Base-by-base conservation (phyloP, 1,140 invertebrate species). In the Leptestheria dahalacensis region DNA sequence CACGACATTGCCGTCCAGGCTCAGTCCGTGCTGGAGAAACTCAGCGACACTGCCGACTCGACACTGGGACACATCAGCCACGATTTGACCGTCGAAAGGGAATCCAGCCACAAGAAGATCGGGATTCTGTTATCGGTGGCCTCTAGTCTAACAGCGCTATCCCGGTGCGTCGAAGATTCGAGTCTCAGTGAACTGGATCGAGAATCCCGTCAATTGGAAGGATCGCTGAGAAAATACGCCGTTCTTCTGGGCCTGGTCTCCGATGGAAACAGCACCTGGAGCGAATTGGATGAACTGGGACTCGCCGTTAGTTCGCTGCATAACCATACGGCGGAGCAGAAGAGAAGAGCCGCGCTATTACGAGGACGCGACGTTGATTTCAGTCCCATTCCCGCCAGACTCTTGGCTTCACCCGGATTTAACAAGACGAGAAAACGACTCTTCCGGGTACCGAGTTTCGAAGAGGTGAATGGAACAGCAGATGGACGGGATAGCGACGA, bases 311-410 rank as follows among this genome's bases (percentile, higher is more conserved):
- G 11, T 2, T 12, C 53, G 2, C 26, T 55, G 25, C 53, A 55
- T 20, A 55, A 55, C 26, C 21, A 29, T 20, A 33, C 33, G 1
- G 53, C 24, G 18, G 53, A 55, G 33, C 26, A 33, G 33, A 55
- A 33, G 20, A 33, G 53, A 18, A 25, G 26, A 33, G 33, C 23
- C 0, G 53, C 12, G 11, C 2, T 55, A 18, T 21, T 26, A 25
- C 9, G 53, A 28, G 53, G 53, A 3, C 9, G 53, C 12, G 53
- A 55, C n/a, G 33, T 55, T 6, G 33, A 20, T 6, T 55, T 29
- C 33, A 55, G 53, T 33, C 53, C 53, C 26, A 26, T 55, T 29
- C 53, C 53, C 10, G 53, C 53, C 12, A 10, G 53, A 15, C 53
- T 55, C 3, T 20, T 55, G 20, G 53, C 53, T 11, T 33, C 53